Conservation (phyloP, 2,797 vertebrate genomes). For the Tauraco hartlaubi region DNA sequence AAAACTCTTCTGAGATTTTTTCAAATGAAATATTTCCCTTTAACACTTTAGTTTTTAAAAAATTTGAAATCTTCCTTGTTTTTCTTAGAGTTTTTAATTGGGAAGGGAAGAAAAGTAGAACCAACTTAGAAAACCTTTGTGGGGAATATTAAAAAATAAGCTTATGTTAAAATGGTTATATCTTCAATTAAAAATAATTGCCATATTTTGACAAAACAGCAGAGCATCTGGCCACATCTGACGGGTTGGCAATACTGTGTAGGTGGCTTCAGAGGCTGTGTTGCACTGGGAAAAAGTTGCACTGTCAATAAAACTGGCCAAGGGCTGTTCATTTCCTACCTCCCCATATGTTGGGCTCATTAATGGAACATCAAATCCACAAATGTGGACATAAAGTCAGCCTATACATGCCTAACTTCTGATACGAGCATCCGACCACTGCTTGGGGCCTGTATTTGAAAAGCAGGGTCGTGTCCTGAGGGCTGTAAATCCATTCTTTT, state of each 20-base stretch:
- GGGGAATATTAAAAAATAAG: background rate
- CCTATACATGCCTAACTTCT: conserved; percentile 6
- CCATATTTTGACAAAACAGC: background rate
- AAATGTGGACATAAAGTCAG: conserved; percentile 17
- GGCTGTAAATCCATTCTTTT: conserved; percentile 60
- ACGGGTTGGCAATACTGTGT: background rate
- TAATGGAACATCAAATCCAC: conserved; percentile 30
- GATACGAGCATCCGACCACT: background rate
- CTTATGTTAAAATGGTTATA: background rate
- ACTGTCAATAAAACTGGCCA: background rate
- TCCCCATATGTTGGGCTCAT: conserved; percentile 21
- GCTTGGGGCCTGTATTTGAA: conserved; percentile 12
- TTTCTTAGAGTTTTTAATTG: background rate
- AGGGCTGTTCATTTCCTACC: background rate
- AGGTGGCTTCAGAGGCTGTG: background rate
- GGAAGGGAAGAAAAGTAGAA: background rate
- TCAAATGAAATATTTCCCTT: conserved; percentile 43
- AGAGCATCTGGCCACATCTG: background rate
- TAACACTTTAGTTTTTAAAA: background rate
- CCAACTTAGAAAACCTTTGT: background rate
- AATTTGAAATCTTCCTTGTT: background rate
- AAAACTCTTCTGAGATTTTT: conserved; percentile 12
- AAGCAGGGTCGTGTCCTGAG: conserved; percentile 19
- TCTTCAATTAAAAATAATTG: background rate
- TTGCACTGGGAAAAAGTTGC: accelerated